Percentiles rank a stretch among this genome's conserved stretches.
Conservation (phyloP, 2,113 vertebrate species). For the Amblyornis subalaris region DNA sequence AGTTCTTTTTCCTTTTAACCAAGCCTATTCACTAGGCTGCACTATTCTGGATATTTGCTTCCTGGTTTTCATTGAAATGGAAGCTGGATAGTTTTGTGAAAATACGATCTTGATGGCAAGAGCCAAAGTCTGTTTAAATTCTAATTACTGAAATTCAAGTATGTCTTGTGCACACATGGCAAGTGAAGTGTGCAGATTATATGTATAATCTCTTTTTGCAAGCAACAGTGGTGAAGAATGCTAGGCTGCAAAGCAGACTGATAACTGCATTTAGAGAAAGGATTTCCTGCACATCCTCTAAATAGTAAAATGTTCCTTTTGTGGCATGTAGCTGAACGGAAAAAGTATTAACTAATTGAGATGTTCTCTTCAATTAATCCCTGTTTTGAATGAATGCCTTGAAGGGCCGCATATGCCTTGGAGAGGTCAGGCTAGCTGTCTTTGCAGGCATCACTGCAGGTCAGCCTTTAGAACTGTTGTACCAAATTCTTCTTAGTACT, state of each 20-base stretch:
- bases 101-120: neutral
- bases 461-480: neutral
- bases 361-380: slow-evolving; percentile 22
- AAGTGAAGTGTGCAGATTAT: neutral
- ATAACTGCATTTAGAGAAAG: neutral
- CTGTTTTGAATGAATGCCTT: neutral
- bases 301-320: neutral
- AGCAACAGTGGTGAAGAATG: neutral
- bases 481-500: neutral
- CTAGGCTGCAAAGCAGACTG: neutral
- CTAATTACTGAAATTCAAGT: neutral
- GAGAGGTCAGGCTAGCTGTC: neutral
- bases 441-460: neutral
- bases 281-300: slow-evolving; percentile 6
- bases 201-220: neutral
- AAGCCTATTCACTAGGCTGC: neutral
- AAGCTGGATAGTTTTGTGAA: neutral
- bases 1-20: neutral
- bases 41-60: neutral
- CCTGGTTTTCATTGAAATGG: neutral
- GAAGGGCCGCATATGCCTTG: neutral
- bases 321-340: neutral
- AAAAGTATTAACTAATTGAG: slow-evolving; percentile 9
- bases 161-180: neutral
- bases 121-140: neutral